A percentile compares a stretch with the other conserved stretches of the same genome.
These are phyloP conservation scores for Jaculus jaculus DNA, from an alignment of 2,113 vertebrate species.

Conservation along the genomic window DNA sequence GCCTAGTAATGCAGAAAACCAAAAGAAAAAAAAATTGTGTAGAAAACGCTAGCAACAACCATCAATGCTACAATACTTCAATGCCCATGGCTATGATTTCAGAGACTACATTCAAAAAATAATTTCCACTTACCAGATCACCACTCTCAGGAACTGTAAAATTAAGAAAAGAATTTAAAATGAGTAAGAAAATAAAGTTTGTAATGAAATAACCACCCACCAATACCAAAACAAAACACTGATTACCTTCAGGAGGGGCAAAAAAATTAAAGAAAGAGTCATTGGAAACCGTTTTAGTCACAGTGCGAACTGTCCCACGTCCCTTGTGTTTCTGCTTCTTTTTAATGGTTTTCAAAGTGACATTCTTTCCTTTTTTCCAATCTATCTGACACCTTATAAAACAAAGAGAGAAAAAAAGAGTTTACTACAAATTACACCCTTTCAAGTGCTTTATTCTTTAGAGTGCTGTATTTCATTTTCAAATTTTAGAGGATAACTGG, in stretches of 20 bases:
- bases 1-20: not conserved
- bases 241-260: constrained; percentile 94
- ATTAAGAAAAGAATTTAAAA: constrained; percentile 61
- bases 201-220: not conserved
- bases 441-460: constrained; percentile 1
- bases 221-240: not conserved
- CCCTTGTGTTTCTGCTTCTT: constrained; percentile 99
- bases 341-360: constrained; percentile 99
- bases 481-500: not conserved
- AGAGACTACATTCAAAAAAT: constrained; percentile 16
- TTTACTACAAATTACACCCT: constrained; percentile 5
- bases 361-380: constrained; percentile 99
- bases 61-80: not conserved
- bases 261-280: constrained; percentile 99
- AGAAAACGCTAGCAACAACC: not conserved
- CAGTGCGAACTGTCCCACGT: constrained; percentile 96
- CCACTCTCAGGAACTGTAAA: constrained; percentile 95
- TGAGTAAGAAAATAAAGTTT: constrained; percentile 24
- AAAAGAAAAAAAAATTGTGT: not conserved
- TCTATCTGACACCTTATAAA: constrained; percentile 93
- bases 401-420: not conserved
- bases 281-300: constrained; percentile 98
- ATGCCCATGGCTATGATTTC: not conserved
- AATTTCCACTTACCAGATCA: constrained; percentile 91
- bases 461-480: not conserved